Evolutionary conservation across 2,113 vertebrate genomes (phyloP).

Genomic region (Xenotilapia longispinis): DNA sequence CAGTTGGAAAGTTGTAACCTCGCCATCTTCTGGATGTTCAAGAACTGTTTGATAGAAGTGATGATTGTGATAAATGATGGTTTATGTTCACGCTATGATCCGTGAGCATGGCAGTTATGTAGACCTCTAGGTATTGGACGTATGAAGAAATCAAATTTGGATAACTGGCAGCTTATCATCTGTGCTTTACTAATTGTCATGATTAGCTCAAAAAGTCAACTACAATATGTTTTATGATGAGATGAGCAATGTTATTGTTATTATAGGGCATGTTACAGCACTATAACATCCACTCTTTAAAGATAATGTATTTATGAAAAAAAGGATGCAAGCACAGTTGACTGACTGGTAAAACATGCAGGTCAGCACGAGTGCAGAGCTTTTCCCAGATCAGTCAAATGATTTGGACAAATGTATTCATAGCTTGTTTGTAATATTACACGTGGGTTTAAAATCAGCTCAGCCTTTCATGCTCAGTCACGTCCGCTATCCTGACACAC

Average conservation of each 20-base stretch:
- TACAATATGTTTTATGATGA: not conserved
- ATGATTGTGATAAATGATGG: not conserved
- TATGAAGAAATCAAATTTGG: not conserved
- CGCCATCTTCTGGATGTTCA: not conserved
- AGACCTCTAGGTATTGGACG: not conserved
- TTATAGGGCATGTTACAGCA: not conserved
- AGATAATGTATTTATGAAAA: not conserved
- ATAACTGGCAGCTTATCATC: not conserved
- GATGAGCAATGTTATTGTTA: not conserved
- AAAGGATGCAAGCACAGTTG: not conserved
- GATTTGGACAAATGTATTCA: not conserved
- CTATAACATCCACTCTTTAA: not conserved
- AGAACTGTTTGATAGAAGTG: not conserved
- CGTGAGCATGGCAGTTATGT: not conserved
- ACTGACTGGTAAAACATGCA: not conserved
- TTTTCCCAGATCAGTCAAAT: not conserved
- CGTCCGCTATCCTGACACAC: not conserved
- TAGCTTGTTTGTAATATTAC: not conserved
- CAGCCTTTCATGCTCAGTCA: not conserved
- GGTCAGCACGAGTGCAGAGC: not conserved
- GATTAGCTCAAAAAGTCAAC: not conserved
- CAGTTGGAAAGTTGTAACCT: not conserved
- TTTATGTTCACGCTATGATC: not conserved
- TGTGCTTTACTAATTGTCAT: not conserved
- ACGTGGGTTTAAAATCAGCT: not conserved